A percentile compares a stretch with the other conserved stretches of the same genome.
Evolutionary conservation across 2,888 invertebrate species (phyloP).

Genomic region (Leptinotarsa juncta): DNA sequence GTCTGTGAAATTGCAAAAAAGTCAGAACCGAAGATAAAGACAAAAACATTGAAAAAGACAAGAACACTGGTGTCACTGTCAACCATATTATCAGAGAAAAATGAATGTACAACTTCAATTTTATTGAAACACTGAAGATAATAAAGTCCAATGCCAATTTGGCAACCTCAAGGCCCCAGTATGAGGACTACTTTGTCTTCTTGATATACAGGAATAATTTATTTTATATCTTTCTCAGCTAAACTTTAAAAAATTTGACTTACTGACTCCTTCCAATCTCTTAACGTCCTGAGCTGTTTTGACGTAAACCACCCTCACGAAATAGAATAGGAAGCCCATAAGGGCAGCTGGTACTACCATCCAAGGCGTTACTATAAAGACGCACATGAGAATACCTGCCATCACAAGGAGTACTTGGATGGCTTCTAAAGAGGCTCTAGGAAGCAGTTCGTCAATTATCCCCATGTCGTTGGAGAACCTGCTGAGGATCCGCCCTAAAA

Average conservation of each 20-base stretch:
- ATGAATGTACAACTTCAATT: no score
- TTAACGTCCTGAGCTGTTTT: slow-evolving; percentile 79
- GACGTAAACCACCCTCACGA: slow-evolving; percentile 75
- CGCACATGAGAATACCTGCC: slow-evolving; percentile 71
- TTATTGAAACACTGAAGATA: no score
- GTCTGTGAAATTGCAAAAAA: slow-evolving; percentile 65
- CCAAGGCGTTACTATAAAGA: slow-evolving; percentile 77
- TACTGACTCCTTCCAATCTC: slow-evolving; percentile 70
- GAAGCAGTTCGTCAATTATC: slow-evolving; percentile 79
- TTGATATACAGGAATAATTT: no score
- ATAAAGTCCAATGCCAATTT: no score
- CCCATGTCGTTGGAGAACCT: slow-evolving; percentile 89
- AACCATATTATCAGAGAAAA: no score
- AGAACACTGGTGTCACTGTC: no score
- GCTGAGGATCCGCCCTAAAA: slow-evolving; percentile 79
- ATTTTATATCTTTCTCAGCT: background rate
- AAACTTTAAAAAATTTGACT: slow-evolving; percentile 21
- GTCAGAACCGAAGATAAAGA: background rate
- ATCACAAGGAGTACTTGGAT: slow-evolving; percentile 76
- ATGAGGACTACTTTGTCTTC: no score
- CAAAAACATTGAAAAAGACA: background rate
- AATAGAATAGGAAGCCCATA: slow-evolving; percentile 73
- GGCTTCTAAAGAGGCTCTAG: slow-evolving; percentile 74
- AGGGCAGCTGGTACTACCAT: slow-evolving; percentile 74
- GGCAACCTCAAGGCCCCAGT: no score